These are phyloP conservation scores for Neodon shergylaensis DNA, from an alignment of 2,113 vertebrate genomes.

Conservation along the genomic window DNA sequence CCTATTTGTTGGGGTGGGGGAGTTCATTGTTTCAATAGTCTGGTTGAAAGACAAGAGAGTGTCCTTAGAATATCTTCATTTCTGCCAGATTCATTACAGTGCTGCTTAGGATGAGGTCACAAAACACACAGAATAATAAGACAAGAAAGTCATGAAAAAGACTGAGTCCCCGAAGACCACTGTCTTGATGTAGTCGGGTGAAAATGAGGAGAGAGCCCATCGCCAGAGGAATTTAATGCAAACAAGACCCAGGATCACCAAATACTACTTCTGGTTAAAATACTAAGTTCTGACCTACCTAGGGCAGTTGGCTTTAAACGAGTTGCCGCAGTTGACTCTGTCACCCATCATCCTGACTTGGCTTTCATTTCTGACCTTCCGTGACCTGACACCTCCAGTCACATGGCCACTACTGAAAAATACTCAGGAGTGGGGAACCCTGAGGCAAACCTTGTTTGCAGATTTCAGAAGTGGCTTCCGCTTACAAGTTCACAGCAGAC, in stretches of 20 bases:
- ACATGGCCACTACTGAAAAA: neutral
- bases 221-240: neutral
- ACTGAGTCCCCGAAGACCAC: no score
- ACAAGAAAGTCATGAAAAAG: neutral
- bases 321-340: neutral
- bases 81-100: neutral
- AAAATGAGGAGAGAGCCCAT: neutral
- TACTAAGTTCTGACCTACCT: neutral
- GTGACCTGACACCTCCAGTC: neutral
- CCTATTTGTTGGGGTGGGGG: fast-evolving
- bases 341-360: neutral
- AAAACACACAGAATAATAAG: neutral
- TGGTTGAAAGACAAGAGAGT: neutral
- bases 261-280: neutral
- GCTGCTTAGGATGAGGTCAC: neutral
- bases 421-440: neutral
- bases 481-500: neutral
- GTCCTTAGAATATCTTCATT: neutral
- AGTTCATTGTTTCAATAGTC: neutral
- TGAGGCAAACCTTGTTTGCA: neutral
- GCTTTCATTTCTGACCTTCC: neutral
- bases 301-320: neutral
- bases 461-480: neutral
- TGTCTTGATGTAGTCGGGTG: neutral
- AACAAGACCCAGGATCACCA: neutral